Conservation (phyloP, 1,140 invertebrate genomes). For the Anastatus disparis region DNA sequence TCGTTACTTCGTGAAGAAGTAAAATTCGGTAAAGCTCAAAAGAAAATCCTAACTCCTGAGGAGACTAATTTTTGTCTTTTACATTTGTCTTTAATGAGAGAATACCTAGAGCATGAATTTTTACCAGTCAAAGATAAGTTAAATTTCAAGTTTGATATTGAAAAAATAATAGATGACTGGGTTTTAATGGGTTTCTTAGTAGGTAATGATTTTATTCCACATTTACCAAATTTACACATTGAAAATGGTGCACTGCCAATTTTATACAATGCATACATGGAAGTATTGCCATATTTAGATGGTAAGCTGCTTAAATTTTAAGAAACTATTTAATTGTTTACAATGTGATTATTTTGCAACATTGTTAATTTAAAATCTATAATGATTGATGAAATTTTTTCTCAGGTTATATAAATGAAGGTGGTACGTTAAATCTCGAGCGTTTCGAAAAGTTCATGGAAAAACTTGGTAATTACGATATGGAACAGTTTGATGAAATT, state of each 20-base stretch:
- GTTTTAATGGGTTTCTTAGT: constrained; percentile 95
- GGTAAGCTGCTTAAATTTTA: constrained; percentile 68
- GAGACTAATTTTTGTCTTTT: constrained; percentile 93
- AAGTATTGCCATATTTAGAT: constrained; percentile 84
- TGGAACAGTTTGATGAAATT: constrained; percentile 85
- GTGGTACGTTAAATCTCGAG: constrained; percentile 83
- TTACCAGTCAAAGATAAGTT: constrained; percentile 76
- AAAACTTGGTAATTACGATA: constrained; percentile 81
- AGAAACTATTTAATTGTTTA: background rate
- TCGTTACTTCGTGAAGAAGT: constrained; percentile 92
- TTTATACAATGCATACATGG: constrained; percentile 90
- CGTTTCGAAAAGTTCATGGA: constrained; percentile 90
- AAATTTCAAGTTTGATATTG: constrained; percentile 79
- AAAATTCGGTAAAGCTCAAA: constrained; percentile 75
- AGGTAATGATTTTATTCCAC: constrained; percentile 97
- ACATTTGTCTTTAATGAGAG: constrained; percentile 90
- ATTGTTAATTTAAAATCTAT: background rate
- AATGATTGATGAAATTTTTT: constrained; percentile 36
- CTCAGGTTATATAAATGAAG: constrained; percentile 91
- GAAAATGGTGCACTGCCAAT: constrained; percentile 86
- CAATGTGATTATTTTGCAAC: background rate
- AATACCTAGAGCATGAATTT: constrained; percentile 96
- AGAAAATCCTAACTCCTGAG: constrained; percentile 77
- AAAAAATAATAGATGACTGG: constrained; percentile 82
- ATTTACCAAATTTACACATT: constrained; percentile 94